phyloP scores from a whole-genome alignment of 2,797 vertebrate species.

The Pterois miles region DNA sequence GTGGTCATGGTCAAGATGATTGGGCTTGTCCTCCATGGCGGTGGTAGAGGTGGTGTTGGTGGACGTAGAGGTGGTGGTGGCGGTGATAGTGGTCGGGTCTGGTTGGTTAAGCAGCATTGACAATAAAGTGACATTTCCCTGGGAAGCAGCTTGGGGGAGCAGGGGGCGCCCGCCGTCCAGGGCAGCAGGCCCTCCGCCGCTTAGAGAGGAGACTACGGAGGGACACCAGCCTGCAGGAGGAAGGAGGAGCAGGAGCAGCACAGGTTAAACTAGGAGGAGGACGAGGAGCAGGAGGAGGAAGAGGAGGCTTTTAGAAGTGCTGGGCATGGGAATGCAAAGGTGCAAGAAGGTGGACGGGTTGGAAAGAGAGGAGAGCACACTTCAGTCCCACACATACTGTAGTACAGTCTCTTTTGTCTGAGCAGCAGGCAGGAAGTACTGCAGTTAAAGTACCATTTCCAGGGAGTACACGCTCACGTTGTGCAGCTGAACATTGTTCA shows the following conservation, averaged over 20 bases:
- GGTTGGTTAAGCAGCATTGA: slow-evolving; percentile 99
- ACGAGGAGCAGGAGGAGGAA: slow-evolving; percentile 29
- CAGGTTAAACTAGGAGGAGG: slow-evolving; percentile 68
- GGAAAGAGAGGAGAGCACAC: slow-evolving; percentile 36
- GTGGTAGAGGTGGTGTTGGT: slow-evolving; percentile 45
- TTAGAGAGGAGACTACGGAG: slow-evolving; percentile 95
- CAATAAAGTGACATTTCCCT: slow-evolving; percentile 99
- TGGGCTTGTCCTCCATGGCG: slow-evolving; percentile 54
- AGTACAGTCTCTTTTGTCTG: slow-evolving; percentile 11
- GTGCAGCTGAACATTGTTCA: not conserved
- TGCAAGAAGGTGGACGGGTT: not conserved
- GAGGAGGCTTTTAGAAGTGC: slow-evolving; percentile 65
- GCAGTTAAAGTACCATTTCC: not conserved
- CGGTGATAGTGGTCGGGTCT: slow-evolving; percentile 85
- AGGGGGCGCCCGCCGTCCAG: slow-evolving; percentile 98
- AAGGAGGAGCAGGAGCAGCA: slow-evolving; percentile 56
- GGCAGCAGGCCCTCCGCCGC: slow-evolving; percentile 97
- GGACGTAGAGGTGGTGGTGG: slow-evolving; percentile 26
- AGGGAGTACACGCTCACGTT: not conserved
- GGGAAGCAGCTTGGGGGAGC: slow-evolving; percentile 99
- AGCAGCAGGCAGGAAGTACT: not conserved
- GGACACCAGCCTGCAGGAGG: slow-evolving; percentile 93
- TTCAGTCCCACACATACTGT: slow-evolving; percentile 30
- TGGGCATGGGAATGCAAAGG: slow-evolving; percentile 22
- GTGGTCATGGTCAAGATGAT: slow-evolving; percentile 54